Evolutionary conservation across 2,113 vertebrate genomes (phyloP).

Genomic region (Polypterus bichir): DNA sequence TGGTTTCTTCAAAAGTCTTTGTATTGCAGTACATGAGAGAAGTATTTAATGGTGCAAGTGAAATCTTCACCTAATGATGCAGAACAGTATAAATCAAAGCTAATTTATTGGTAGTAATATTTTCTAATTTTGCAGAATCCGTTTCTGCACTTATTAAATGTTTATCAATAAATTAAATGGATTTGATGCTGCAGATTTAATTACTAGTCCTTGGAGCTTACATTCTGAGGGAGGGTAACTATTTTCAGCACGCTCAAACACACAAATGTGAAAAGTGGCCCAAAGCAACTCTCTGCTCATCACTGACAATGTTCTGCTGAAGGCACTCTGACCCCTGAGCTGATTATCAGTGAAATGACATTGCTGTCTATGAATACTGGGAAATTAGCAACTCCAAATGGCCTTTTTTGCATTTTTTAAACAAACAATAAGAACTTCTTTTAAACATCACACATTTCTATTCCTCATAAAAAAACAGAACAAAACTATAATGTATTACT

Average conservation of each 20-base stretch:
- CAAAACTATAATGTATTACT: too few species aligned
- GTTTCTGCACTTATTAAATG: slow-evolving; percentile 35
- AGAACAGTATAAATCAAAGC: too few species aligned
- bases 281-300: slow-evolving; percentile 14
- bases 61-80: too few species aligned
- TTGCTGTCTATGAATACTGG: slow-evolving; percentile 24
- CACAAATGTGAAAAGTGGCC: slow-evolving; percentile 18
- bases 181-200: slow-evolving; percentile 35
- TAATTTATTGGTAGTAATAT: too few species aligned
- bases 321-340: slow-evolving; percentile 26
- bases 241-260: slow-evolving; percentile 27
- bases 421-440: slow-evolving; percentile 39
- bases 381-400: slow-evolving; percentile 39
- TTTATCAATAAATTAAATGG: slow-evolving; percentile 27
- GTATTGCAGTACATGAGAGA: too few species aligned
- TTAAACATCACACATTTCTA: slow-evolving; percentile 20
- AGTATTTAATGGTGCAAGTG: too few species aligned
- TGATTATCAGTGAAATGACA: slow-evolving; percentile 32
- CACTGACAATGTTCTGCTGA: slow-evolving; percentile 29
- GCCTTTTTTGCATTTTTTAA: slow-evolving; percentile 40
- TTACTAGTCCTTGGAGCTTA: slow-evolving; percentile 28
- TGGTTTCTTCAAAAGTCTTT: too few species aligned
- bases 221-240: slow-evolving; percentile 30
- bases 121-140: slow-evolving; percentile 2
- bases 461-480: too few species aligned